These are phyloP conservation scores for Apus apus DNA, from an alignment of 2,113 vertebrate species.

Conservation along the genomic window DNA sequence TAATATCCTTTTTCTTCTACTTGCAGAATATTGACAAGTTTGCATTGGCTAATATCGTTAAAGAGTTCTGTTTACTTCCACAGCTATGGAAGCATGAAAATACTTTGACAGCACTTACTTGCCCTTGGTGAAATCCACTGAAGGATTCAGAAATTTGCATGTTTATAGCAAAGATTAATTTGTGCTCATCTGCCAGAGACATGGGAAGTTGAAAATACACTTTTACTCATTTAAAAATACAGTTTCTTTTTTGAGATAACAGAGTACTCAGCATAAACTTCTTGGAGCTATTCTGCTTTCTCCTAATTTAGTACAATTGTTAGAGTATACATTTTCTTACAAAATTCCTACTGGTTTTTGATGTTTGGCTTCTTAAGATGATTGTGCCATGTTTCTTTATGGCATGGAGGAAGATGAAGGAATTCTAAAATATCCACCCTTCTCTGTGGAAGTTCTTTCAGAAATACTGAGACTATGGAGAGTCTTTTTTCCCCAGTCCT, in stretches of 20 bases:
- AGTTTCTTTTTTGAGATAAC: neutral
- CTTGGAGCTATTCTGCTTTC: neutral
- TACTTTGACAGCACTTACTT: slow-evolving; percentile 7
- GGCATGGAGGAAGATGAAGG: neutral
- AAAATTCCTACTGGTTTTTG: neutral
- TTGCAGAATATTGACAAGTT: slow-evolving; percentile 12
- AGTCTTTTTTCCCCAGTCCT: neutral
- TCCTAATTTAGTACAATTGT: neutral
- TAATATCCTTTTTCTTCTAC: neutral
- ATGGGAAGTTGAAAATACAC: neutral
- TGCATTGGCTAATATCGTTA: slow-evolving; percentile 5
- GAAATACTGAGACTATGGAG: neutral
- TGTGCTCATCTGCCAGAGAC: slow-evolving; percentile 4
- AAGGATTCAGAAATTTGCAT: neutral
- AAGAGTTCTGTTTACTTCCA: neutral
- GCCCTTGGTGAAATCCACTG: slow-evolving; percentile 28
- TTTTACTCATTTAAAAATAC: slow-evolving; percentile 4
- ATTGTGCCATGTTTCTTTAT: neutral
- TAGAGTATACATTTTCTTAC: neutral
- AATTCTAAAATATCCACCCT: neutral
- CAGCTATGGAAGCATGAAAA: slow-evolving; percentile 8
- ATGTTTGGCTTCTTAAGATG: neutral
- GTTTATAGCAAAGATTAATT: slow-evolving; percentile 30
- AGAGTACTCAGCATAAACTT: neutral
- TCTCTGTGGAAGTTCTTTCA: neutral